Base-by-base conservation (phyloP, 2,888 invertebrate genomes). In the Electrophaes corylata region DNA sequence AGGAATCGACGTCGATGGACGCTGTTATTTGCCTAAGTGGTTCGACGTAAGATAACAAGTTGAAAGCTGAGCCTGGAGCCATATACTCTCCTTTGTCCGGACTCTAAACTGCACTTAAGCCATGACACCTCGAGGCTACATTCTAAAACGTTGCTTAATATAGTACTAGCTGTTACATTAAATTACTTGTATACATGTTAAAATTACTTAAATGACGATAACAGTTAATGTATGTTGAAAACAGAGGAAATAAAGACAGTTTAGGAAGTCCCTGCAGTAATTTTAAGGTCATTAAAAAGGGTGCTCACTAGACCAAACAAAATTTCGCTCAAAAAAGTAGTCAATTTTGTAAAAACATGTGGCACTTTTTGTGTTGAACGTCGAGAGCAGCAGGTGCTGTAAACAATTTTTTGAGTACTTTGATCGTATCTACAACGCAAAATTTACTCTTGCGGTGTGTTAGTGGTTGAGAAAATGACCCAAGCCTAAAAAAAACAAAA, bases 21-120 rank as follows among this genome's bases (percentile, higher is more conserved):
- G 74, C 69, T 81, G 79, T 75, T 79, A 83, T 86, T 85, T 84
- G 75, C 77, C 72, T 79, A 83, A 83, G 81, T 83, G 83, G 78
- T 69, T 66, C 67, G 65, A 69, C 67, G 66, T 65, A 69, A 72
- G 72, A 75, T 80, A 81, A 83, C 81, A 80, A 80, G 73, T 80
- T 80, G 73, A 73, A 73, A 75, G 74, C 57, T 45, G 33, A 46
- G 60, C 65, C 65, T 12, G 33, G 29, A 56, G 67, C 59, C 31
- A 72, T 68, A n/a, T n/a, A 59, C 62, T 68, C 71, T 12, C 71
- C 72, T 79, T 79, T 79, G 79, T 79, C 77, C 75, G 75, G 64
- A 64, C 63, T 67, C 60, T 62, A 54, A 44, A 69, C 71, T 62
- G 46, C 46, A 65, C 72, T 50, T 49, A 50, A 68, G 69, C 72